Evolutionary conservation across 2,888 invertebrate genomes (phyloP).

Genomic region (Drosophila percnosoma): DNA sequence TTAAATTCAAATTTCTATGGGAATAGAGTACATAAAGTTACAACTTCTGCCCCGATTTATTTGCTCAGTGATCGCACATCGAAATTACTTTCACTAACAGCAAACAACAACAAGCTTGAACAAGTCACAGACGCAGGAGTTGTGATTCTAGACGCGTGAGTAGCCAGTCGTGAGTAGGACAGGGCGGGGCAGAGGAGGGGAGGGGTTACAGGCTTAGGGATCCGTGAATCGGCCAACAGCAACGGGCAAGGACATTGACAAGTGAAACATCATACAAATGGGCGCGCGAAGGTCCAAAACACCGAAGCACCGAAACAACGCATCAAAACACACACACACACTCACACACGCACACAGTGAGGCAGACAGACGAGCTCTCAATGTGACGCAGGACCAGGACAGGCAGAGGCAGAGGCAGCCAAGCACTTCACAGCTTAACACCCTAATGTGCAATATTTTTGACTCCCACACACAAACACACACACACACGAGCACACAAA

Average conservation of each 20-base stretch:
- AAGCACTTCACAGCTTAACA: conserved; percentile 84
- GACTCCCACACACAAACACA: conserved; percentile 50
- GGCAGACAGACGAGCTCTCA: conserved; percentile 33
- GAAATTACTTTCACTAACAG: background rate
- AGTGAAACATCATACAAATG: conserved; percentile 65
- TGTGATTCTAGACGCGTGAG: conserved; percentile 12
- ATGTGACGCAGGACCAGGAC: conserved; percentile 36
- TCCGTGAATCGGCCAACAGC: conserved; percentile 27
- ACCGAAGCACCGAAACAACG: conserved; percentile 22
- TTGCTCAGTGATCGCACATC: conserved; percentile 5
- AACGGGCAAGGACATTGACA: conserved; percentile 49
- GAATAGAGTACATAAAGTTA: background rate
- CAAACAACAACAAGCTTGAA: background rate
- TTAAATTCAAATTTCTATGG: background rate
- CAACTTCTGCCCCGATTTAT: background rate
- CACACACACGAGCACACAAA: conserved; percentile 19
- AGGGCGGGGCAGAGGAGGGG: background rate
- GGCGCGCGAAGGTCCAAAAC: conserved; percentile 38
- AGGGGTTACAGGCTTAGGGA: background rate
- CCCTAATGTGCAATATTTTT: conserved; percentile 82
- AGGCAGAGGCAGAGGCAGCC: conserved; percentile 48
- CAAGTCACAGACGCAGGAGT: background rate
- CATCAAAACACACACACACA: conserved; percentile 18
- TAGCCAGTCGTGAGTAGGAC: background rate
- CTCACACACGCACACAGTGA: background rate